phyloP scores from a whole-genome alignment of 2,888 invertebrate genomes.

The Anoncus sp. region DNA sequence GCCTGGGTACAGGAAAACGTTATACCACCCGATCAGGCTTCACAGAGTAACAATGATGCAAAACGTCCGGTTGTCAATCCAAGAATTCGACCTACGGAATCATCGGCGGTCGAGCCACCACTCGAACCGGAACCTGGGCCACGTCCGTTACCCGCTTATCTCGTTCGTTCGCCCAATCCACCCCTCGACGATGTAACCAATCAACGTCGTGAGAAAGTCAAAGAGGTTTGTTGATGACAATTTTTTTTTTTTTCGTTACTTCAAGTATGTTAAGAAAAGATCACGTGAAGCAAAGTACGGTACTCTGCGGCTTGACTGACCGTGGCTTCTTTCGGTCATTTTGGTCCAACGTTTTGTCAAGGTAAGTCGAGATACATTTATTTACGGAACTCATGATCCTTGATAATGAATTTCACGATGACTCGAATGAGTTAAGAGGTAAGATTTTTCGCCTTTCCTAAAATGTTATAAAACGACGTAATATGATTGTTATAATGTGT shows the following conservation, averaged over 20 bases:
- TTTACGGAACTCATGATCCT: constrained; percentile 4
- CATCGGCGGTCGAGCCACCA: constrained; percentile 70
- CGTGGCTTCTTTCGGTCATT: constrained; percentile 3
- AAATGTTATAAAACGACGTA: not conserved
- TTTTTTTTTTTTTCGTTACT: not conserved
- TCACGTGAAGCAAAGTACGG: not conserved
- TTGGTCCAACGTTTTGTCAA: not conserved
- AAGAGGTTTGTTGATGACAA: constrained; percentile 75
- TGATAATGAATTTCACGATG: not conserved
- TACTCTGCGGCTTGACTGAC: no score
- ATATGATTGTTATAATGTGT: not conserved
- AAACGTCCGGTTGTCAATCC: constrained; percentile 68
- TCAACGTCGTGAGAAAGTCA: constrained; percentile 81
- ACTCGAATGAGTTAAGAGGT: constrained; percentile 30
- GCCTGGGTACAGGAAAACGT: constrained; percentile 79
- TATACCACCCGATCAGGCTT: constrained; percentile 73
- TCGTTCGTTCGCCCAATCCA: constrained; percentile 76
- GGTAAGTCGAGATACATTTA: constrained; percentile 34
- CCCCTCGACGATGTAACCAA: constrained; percentile 79
- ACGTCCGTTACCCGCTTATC: constrained; percentile 63
- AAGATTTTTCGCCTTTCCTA: not conserved
- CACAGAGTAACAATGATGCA: constrained; percentile 58
- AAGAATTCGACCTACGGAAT: constrained; percentile 67
- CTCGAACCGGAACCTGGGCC: constrained; percentile 66
- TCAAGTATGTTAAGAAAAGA: not conserved